Conservation (phyloP, 1,140 invertebrate species). For the Drosophila hydei region DNA sequence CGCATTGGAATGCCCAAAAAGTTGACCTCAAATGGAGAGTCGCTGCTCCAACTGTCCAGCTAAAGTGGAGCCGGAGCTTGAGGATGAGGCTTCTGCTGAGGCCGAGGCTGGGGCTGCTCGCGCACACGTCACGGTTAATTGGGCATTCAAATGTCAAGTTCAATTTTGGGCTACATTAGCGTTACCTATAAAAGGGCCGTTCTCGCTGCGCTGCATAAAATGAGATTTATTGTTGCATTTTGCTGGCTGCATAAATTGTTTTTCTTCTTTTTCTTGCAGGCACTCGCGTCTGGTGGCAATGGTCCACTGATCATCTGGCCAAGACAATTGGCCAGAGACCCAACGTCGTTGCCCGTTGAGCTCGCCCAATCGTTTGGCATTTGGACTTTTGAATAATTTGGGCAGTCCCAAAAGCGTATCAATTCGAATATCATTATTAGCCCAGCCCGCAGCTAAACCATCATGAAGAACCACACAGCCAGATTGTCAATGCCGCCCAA, state of each 20-base stretch:
- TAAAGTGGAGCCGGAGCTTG: not conserved
- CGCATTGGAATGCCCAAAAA: conserved; percentile 62
- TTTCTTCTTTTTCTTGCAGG: conserved; percentile 7
- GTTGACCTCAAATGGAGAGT: conserved; percentile 59
- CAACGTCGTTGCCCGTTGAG: not conserved
- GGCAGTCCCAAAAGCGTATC: conserved; percentile 32
- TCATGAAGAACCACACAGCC: not conserved
- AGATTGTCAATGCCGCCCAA: not conserved
- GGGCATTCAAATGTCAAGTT: conserved; percentile 84
- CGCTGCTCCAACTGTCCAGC: conserved; percentile 26
- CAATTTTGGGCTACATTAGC: conserved; percentile 83
- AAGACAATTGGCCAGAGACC: conserved; percentile 60
- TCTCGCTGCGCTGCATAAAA: conserved; percentile 72
- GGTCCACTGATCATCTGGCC: conserved; percentile 58
- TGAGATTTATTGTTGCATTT: conserved; percentile 83
- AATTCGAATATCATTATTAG: conserved; percentile 70
- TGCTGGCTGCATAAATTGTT: conserved; percentile 57
- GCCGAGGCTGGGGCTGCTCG: conserved; percentile 14
- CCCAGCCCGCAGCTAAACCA: not conserved
- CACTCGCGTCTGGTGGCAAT: conserved; percentile 62
- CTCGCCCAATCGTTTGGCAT: conserved; percentile 48
- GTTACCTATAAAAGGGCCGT: conserved; percentile 83
- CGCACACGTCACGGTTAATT: conserved; percentile 79
- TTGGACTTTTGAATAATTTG: conserved; percentile 72
- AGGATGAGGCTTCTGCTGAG: not conserved